Conservation (phyloP, 2,797 vertebrate genomes). For the Hemibagrus guttatus region DNA sequence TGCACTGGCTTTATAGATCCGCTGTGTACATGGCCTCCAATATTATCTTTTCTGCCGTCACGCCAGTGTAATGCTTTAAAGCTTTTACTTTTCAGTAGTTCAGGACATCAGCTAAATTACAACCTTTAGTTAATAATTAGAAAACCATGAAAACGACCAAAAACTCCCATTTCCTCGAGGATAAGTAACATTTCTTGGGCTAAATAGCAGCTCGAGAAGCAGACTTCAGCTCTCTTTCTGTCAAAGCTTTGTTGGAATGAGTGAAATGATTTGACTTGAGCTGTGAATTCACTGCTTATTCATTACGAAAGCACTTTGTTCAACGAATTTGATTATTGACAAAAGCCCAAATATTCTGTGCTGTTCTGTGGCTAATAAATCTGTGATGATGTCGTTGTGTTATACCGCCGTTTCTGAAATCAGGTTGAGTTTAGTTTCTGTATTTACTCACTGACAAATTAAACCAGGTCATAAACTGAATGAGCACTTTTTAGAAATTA, state of each 20-base stretch:
- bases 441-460: background rate
- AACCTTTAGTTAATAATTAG: background rate
- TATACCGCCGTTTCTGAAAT: background rate
- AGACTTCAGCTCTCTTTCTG: background rate
- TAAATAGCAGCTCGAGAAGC: too few relatives aligned
- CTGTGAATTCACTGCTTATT: background rate
- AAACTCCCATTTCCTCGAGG: background rate
- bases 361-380: background rate
- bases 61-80: background rate
- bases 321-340: background rate
- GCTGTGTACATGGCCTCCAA: background rate
- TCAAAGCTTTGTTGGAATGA: background rate
- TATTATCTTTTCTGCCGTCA: background rate
- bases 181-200: background rate
- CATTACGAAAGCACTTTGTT: background rate
- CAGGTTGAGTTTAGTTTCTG: background rate
- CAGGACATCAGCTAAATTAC: background rate
- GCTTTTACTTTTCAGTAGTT: background rate
- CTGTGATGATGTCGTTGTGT: background rate
- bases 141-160: background rate
- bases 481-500: too few relatives aligned
- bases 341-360: background rate
- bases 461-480: background rate
- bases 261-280: background rate
- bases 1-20: background rate